phyloP scores from a whole-genome alignment of 2,113 vertebrate genomes.

The Dipodomys spectabilis region DNA sequence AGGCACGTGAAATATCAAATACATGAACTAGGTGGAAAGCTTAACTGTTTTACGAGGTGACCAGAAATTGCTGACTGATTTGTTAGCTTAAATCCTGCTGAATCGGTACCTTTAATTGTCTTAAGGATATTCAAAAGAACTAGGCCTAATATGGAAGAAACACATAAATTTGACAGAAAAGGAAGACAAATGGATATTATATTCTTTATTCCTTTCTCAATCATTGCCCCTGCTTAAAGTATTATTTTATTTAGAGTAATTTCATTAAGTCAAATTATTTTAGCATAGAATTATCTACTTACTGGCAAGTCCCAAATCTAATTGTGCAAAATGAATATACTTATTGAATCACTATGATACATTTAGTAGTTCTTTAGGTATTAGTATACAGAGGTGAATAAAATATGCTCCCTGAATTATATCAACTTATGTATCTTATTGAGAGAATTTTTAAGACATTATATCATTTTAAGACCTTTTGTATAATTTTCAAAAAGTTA shows the following conservation, averaged over 20 bases:
- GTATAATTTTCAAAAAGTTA: neutral
- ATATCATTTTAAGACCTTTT: neutral
- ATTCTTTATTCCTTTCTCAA: neutral
- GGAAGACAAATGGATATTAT: neutral
- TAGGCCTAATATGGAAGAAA: constrained; percentile 52
- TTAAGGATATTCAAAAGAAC: constrained; percentile 66
- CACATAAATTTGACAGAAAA: neutral
- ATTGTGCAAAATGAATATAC: neutral
- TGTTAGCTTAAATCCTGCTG: constrained; percentile 79
- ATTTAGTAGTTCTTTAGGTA: neutral
- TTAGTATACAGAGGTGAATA: neutral
- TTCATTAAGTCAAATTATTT: neutral
- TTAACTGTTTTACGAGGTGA: constrained; percentile 80
- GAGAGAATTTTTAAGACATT: neutral
- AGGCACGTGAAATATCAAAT: constrained; percentile 80
- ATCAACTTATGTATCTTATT: neutral
- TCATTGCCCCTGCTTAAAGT: neutral
- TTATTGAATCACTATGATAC: neutral
- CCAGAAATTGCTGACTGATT: constrained; percentile 75
- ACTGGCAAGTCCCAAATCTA: neutral
- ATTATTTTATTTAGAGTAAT: neutral
- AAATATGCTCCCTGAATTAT: neutral
- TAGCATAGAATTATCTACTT: neutral
- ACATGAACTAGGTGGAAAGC: constrained; percentile 61
- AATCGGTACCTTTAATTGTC: constrained; percentile 64